Evolutionary conservation across 2,888 invertebrate species (phyloP).

Genomic region (Drosophila anomelani): DNA sequence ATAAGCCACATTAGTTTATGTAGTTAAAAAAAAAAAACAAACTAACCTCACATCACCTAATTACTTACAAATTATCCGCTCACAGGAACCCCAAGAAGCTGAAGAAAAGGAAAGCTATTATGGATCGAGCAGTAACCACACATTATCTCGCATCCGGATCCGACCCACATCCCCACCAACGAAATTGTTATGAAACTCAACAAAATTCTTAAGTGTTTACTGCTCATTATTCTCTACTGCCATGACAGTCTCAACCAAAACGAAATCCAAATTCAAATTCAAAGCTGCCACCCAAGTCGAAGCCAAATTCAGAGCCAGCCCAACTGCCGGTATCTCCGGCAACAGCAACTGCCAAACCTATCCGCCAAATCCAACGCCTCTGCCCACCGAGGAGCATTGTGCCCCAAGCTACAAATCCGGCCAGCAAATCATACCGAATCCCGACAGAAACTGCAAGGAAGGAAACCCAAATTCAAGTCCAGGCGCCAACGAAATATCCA

Average conservation of each 20-base stretch:
- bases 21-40: background rate
- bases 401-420: constrained; percentile 61
- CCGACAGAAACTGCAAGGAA: constrained; percentile 71
- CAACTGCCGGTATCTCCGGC: constrained; percentile 48
- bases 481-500: constrained; percentile 40
- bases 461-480: constrained; percentile 74
- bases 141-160: constrained; percentile 24
- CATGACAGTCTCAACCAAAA: constrained; percentile 45
- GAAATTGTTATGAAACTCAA: constrained; percentile 78
- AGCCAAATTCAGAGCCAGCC: constrained; percentile 18
- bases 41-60: background rate
- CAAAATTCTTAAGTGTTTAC: constrained; percentile 69
- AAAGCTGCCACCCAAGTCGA: constrained; percentile 30
- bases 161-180: constrained; percentile 37
- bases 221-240: constrained; percentile 68
- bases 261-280: constrained; percentile 27
- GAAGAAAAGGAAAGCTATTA: constrained; percentile 51
- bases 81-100: constrained; percentile 37
- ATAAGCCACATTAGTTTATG: background rate
- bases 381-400: constrained; percentile 44
- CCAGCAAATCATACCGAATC: constrained; percentile 64
- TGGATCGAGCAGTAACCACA: constrained; percentile 56
- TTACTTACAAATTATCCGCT: background rate
- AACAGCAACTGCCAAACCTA: constrained; percentile 52
- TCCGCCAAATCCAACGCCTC: constrained; percentile 24